Evolutionary conservation across 2,888 invertebrate genomes (phyloP).

Genomic region (Mimachlamys varia): DNA sequence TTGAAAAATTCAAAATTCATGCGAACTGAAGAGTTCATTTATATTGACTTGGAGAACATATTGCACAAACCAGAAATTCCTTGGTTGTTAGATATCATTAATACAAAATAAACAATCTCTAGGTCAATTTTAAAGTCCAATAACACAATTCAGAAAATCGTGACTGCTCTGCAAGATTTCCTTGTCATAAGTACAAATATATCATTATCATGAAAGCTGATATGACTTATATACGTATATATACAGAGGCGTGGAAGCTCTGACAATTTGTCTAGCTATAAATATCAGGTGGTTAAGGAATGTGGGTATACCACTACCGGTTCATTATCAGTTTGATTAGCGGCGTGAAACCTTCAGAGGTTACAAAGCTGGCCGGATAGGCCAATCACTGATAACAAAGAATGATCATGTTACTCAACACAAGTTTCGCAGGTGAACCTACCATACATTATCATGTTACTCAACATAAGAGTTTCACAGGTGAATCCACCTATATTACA

Average conservation of each 20-base stretch:
- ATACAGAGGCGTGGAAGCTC: neutral
- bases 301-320: neutral
- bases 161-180: neutral
- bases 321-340: conserved; percentile 17
- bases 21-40: no score
- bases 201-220: conserved; percentile 8
- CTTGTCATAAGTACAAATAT: neutral
- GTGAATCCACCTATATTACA: no score
- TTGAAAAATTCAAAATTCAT: no score
- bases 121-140: neutral
- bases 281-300: conserved; percentile 31
- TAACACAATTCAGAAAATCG: neutral
- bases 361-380: neutral
- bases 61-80: no score
- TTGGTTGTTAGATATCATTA: neutral
- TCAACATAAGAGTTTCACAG: no score
- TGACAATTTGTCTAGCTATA: conserved; percentile 12
- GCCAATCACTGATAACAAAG: neutral
- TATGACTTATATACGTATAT: neutral
- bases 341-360: conserved; percentile 11
- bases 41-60: no score
- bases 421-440: neutral
- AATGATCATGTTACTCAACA: conserved; percentile 16
- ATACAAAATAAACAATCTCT: neutral
- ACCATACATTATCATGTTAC: no score